Evolutionary conservation across 2,113 vertebrate genomes (phyloP).

Genomic region (Vidua macroura): DNA sequence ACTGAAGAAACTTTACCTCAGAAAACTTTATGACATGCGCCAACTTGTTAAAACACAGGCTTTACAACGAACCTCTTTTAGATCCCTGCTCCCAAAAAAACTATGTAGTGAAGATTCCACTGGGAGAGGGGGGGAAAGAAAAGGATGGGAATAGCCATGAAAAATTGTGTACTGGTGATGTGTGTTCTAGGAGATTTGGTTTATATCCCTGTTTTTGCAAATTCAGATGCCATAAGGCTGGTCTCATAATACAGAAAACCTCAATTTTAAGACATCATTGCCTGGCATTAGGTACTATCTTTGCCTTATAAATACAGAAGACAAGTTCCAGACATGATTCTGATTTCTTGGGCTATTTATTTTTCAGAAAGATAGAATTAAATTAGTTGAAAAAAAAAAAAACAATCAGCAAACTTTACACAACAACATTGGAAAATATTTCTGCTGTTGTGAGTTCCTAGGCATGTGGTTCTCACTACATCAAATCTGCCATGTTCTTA

Average conservation of each 20-base stretch:
- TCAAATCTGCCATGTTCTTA: not conserved
- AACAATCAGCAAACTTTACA: not conserved
- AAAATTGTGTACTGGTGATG: not conserved
- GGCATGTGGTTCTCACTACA: not conserved
- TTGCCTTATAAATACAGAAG: not conserved
- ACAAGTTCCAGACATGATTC: not conserved
- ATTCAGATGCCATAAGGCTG: not conserved
- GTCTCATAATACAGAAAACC: not conserved
- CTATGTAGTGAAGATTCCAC: not conserved
- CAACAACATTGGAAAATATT: not conserved
- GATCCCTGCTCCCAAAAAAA: not conserved
- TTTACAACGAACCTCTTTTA: not conserved
- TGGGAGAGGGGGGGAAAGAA: not conserved
- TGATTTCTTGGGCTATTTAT: not conserved
- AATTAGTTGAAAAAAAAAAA: not conserved
- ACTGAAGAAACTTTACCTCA: not conserved
- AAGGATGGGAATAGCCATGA: not conserved
- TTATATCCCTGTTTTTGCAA: not conserved
- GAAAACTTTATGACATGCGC: not conserved
- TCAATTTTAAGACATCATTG: not conserved
- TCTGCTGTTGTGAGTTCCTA: not conserved
- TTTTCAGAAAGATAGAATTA: not conserved
- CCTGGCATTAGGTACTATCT: not conserved
- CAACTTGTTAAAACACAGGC: not conserved
- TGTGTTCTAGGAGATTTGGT: not conserved